A percentile compares a stretch with the other conserved stretches of the same genome.
These are phyloP conservation scores for Rhopalosiphum nymphaeae DNA, from an alignment of 2,888 invertebrate genomes.

Conservation along the genomic window DNA sequence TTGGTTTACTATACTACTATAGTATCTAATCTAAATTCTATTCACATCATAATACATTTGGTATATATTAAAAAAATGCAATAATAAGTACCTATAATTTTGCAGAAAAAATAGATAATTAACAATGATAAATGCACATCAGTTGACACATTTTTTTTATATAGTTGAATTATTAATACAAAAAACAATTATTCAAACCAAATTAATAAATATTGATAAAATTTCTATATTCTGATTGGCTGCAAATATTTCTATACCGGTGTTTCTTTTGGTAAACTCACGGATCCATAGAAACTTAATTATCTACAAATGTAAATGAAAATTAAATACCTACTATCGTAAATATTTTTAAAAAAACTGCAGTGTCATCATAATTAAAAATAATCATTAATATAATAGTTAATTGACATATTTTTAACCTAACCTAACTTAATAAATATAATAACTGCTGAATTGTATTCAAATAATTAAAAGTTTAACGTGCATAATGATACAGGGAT, in stretches of 20 bases:
- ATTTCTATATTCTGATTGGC: neutral
- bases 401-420: neutral
- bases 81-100: neutral
- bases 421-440: too few relatives aligned
- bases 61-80: too few relatives aligned
- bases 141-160: neutral
- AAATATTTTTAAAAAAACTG: neutral
- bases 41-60: neutral
- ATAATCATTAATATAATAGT: neutral
- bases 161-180: neutral
- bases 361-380: neutral
- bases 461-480: neutral
- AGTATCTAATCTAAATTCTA: too few relatives aligned
- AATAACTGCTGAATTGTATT: neutral
- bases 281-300: neutral
- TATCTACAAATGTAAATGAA: neutral
- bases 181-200: neutral
- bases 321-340: neutral
- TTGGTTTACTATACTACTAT: too few relatives aligned
- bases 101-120: neutral
- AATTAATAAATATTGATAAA: neutral
- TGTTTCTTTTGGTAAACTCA: neutral
- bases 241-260: neutral
- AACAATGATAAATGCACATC: neutral
- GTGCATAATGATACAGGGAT: neutral